Base-by-base conservation (phyloP, 2,888 invertebrate genomes). In the Drosophila quasianomalipes region DNA sequence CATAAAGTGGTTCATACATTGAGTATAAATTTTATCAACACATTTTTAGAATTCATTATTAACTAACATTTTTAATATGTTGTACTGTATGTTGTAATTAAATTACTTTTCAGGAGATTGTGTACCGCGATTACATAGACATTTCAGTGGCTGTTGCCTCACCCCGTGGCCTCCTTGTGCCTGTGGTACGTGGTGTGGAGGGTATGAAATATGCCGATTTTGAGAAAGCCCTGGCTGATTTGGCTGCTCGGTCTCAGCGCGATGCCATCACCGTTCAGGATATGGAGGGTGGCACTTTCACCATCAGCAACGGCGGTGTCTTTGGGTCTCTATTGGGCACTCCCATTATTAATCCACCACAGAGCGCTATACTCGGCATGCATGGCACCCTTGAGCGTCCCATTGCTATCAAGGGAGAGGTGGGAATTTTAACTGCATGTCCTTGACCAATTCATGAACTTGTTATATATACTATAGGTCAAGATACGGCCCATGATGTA, bases 401-500 rank as follows among this genome's bases (percentile, higher is more conserved):
- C 0, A 96, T 99, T 74, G 99, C 98, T 4, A 89, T 98, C 66
- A 98, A 98, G 92, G 99, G 99, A 93, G 97, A 99, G 95, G 93
- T 93, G 31, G 69, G 68, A 26, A 0, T 1, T 33, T 3, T 3
- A 7, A 4, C 6, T 26, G 3, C 4, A 2, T 14, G 4, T 26
- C 16, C n/a, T 35, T 39, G 2, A 61, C 9, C 1, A 7, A n/a
- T 35, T 5, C 10, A 39, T 33, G 12, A 26, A 14, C 4, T 26
- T 6, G 2, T 4, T 49, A 9, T 5, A 2, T 35, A 0, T 26
- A 4, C 26, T 53, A 9, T 92, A 98, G 98, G 97, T 99, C 81
- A 98, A 98, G 41, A 96, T 99, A 92, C 96, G 98, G 77, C 99
- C 99, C 26, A 99, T 99, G 98, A 99, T 99, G 99, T 99, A 98